phyloP scores from a whole-genome alignment of 1,140 invertebrate genomes.

The Cyrtorhinus lividipennis region DNA sequence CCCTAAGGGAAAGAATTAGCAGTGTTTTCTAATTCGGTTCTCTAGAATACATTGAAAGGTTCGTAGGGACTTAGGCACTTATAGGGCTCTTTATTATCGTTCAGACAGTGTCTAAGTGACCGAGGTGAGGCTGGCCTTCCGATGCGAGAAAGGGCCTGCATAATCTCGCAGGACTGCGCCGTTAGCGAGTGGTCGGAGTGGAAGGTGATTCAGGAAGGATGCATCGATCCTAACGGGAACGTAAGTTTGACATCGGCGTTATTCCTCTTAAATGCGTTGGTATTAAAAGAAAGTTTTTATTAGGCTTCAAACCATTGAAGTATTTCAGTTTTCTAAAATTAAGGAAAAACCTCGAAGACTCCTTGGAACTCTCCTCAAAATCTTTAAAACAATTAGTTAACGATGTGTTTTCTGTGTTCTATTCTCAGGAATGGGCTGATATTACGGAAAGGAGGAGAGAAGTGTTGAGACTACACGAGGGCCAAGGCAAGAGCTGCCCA shows the following conservation, averaged over 20 bases:
- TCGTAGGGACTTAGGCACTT: too few relatives aligned
- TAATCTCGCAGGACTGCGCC: slow-evolving; percentile 32
- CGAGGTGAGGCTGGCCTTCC: slow-evolving; percentile 25
- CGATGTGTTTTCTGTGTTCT: too few relatives aligned
- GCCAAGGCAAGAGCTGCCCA: slow-evolving; percentile 34
- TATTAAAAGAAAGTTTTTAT: not conserved
- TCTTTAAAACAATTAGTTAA: too few relatives aligned
- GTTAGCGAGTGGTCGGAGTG: slow-evolving; percentile 33
- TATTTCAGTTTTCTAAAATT: too few relatives aligned
- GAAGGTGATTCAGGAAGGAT: slow-evolving; percentile 30
- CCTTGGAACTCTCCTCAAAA: too few relatives aligned
- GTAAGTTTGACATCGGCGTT: slow-evolving; percentile 19
- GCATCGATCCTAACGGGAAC: slow-evolving; percentile 29
- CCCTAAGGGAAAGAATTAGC: too few relatives aligned
- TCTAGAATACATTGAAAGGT: too few relatives aligned
- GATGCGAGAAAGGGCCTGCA: slow-evolving; percentile 28
- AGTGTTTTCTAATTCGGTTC: too few relatives aligned
- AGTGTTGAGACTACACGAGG: slow-evolving; percentile 32
- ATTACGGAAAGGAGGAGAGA: slow-evolving; percentile 30
- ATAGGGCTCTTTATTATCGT: too few relatives aligned
- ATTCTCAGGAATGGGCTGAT: slow-evolving; percentile 30
- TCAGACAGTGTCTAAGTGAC: slow-evolving; percentile 24
- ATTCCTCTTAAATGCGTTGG: not conserved
- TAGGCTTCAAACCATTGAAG: too few relatives aligned
- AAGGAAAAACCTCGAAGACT: too few relatives aligned